Percentiles rank a stretch among this genome's conserved stretches.
Evolutionary conservation across 2,888 invertebrate species (phyloP).

Genomic region (Brachynemurus nebulosus): DNA sequence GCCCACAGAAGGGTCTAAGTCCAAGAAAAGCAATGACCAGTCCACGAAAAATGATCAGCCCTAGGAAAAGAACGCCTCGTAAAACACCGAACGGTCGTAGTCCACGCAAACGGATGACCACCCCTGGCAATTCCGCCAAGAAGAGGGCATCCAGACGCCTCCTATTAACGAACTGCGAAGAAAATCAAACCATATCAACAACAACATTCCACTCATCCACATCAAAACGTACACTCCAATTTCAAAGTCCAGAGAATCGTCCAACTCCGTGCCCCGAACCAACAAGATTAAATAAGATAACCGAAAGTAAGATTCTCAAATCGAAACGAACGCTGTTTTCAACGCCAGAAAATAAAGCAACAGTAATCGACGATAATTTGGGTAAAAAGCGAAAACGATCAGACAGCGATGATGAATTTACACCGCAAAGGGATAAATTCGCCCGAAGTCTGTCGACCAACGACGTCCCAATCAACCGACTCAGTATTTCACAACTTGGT

Average conservation of each 20-base stretch:
- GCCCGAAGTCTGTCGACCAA: slow-evolving; percentile 40
- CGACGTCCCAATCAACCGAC: background rate
- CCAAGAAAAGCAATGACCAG: background rate
- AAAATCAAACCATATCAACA: slow-evolving; percentile 15
- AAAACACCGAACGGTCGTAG: slow-evolving; percentile 38
- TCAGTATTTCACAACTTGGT: background rate
- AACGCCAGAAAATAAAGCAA: slow-evolving; percentile 35
- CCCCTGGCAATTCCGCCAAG: slow-evolving; percentile 47
- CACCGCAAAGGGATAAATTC: slow-evolving; percentile 33
- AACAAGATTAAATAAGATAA: background rate
- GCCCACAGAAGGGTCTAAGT: background rate
- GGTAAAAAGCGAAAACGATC: slow-evolving; percentile 37
- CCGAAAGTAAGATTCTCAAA: slow-evolving; percentile 2
- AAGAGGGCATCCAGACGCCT: slow-evolving; percentile 35
- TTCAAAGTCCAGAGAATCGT: slow-evolving; percentile 52
- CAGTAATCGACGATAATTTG: slow-evolving; percentile 21
- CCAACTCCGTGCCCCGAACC: too few species aligned
- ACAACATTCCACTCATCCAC: slow-evolving; percentile 23
- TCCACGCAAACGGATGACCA: slow-evolving; percentile 35
- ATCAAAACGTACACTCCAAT: slow-evolving; percentile 56
- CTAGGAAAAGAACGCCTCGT: slow-evolving; percentile 36
- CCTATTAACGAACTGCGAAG: slow-evolving; percentile 31
- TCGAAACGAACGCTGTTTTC: slow-evolving; percentile 48
- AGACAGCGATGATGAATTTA: slow-evolving; percentile 27
- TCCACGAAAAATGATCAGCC: slow-evolving; percentile 31